Evolutionary conservation across 92 coral and sea anemone genomes (phyloP).

Genomic region (Paragorgia papillata): DNA sequence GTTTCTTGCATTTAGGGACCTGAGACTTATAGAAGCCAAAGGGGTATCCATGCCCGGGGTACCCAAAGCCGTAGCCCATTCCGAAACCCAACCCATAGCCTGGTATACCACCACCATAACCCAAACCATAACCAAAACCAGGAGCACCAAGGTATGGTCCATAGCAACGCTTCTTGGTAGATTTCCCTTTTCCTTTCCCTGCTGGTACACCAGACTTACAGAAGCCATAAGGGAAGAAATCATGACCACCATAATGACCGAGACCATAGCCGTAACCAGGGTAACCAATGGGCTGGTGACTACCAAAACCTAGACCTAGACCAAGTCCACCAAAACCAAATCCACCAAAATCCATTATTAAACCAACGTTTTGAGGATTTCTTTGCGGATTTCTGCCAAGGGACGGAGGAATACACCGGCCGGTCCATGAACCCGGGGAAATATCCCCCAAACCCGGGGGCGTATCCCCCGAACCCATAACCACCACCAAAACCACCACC

Average conservation of each 20-base stretch:
- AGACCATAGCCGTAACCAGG: conserved; percentile 22
- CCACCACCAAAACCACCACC: neutral
- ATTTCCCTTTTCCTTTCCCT: conserved; percentile 8
- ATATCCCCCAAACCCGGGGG: neutral
- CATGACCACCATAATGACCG: conserved; percentile 5
- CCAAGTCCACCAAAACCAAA: conserved; percentile 1
- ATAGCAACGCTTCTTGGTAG: conserved; percentile 5
- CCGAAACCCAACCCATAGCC: conserved; percentile 34
- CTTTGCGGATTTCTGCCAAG: conserved; percentile 43
- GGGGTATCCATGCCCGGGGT: conserved; percentile 24
- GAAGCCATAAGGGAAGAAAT: conserved; percentile 21
- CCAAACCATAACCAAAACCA: conserved; percentile 12
- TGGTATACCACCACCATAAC: conserved; percentile 18
- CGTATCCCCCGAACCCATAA: neutral
- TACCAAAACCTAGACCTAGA: conserved; percentile 15
- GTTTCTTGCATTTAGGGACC: conserved; percentile 18
- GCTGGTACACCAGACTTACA: conserved; percentile 22
- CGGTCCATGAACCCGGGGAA: conserved; percentile 43
- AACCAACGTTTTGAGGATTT: conserved; percentile 34
- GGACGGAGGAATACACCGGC: conserved; percentile 11
- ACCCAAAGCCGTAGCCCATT: neutral
- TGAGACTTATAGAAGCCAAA: conserved; percentile 10
- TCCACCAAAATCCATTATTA: neutral
- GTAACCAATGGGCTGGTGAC: conserved; percentile 16
- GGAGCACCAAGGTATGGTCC: conserved; percentile 6